Percentiles rank a stretch among this genome's conserved stretches.
These are phyloP conservation scores for Acronicta aceris DNA, from an alignment of 2,888 invertebrate genomes.

Conservation along the genomic window DNA sequence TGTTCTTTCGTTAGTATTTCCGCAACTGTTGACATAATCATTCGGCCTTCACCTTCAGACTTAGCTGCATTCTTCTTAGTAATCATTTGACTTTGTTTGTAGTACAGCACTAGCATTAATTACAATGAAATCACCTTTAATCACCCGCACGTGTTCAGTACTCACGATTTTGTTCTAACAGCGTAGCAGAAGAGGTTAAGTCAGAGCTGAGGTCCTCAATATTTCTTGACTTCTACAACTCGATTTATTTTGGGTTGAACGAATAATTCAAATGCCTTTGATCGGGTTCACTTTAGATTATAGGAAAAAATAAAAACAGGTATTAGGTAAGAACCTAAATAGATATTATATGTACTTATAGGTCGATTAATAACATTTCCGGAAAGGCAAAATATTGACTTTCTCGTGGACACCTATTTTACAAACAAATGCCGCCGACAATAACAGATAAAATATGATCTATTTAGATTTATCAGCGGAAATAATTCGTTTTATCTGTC, in stretches of 20 bases:
- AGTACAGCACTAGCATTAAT: constrained; percentile 19
- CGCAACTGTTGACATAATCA: constrained; percentile 39
- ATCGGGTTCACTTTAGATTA: no score
- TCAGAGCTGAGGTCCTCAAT: not conserved
- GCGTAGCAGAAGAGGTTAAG: not conserved
- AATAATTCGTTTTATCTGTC: no score
- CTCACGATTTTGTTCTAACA: constrained; percentile 39
- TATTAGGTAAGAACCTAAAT: no score
- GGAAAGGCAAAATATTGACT: no score
- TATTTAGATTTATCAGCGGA: no score
- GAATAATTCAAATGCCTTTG: no score
- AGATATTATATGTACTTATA: no score
- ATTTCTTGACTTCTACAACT: not conserved
- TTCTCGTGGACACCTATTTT: no score
- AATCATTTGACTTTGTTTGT: constrained; percentile 31
- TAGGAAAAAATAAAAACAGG: no score
- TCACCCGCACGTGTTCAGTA: constrained; percentile 30
- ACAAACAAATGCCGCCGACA: no score
- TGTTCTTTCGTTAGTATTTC: constrained; percentile 15
- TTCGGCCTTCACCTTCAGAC: constrained; percentile 53
- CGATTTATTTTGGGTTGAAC: not conserved
- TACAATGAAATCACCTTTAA: constrained; percentile 48
- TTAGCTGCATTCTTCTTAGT: constrained; percentile 39
- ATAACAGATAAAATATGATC: no score
- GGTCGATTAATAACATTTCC: no score